Evolutionary conservation across 2,113 vertebrate species (phyloP), one percentile per base, ranked within the genome.

Genomic region (Salvator merianae): DNA sequence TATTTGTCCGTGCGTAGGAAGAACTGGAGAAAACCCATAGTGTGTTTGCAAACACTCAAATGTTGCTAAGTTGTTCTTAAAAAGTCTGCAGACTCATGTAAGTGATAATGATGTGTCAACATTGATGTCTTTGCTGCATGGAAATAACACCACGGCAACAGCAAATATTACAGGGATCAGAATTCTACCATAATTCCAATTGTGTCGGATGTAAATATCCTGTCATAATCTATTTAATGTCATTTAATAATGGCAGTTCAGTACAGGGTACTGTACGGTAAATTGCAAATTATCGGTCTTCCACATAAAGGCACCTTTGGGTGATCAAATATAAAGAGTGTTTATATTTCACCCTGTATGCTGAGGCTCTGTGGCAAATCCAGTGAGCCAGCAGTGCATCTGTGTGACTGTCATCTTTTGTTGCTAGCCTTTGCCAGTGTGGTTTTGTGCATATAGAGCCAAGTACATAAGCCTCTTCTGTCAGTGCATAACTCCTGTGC

Each of bases 21-120:
- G 32, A 84, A 80, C 47, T 65, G 63, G 28, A 63, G 82, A 47
- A 75, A 69, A 76, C 76, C 66, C 34, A 71, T 50, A 5, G 36
- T 84, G 79, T 62, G 77, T 86, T 90, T 38, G 68, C 47, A 8
- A 82, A n/a, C 18, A 34, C 36, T 73, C 72, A 24, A 47, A 43
- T 76, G 86, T 63, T 53, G 40, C 69, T 47, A 24, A 73, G 81
- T 63, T 34, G 80, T 32, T 34, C 28, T 84, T 85, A 84, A 32
- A 7, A 40, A 63, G 59, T 55, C 18, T 82, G 65, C 43, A 82
- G 55, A 38, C 30, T 12, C 68, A 22, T 43, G 20, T 59, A 81
- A 62, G 38, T 70, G 63, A 81, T 70, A 81, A 81, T 63, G 53
- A 82, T 84, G 30, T 70, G 68, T 38, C 55, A 74, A 76, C 0